These are phyloP conservation scores for Hemaris fuciformis DNA, from an alignment of 2,888 invertebrate genomes.

Conservation along the genomic window DNA sequence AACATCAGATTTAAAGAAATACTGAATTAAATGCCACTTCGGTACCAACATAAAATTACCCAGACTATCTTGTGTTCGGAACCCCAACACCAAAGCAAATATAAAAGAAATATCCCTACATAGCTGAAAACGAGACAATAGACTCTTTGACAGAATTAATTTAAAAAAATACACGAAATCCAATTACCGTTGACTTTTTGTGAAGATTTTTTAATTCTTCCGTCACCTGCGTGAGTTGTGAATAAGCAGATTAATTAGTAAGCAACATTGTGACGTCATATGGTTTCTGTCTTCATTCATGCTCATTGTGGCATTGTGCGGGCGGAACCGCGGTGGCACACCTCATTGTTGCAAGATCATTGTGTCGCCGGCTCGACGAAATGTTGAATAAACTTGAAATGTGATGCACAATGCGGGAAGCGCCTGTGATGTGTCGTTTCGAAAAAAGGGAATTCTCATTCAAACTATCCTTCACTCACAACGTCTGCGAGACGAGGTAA, in stretches of 20 bases:
- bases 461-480: background rate
- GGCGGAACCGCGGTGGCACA: constrained; percentile 28
- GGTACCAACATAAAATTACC: too few species aligned
- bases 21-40: too few species aligned
- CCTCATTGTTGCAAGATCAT: constrained; percentile 43
- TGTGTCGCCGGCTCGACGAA: constrained; percentile 21
- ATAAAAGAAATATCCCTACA: background rate
- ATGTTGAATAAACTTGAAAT: constrained; percentile 21
- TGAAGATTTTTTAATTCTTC: constrained; percentile 26
- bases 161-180: constrained; percentile 30
- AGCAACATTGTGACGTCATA: constrained; percentile 51
- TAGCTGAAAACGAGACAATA: constrained; percentile 9
- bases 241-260: constrained; percentile 59
- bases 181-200: constrained; percentile 34
- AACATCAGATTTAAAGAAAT: too few species aligned
- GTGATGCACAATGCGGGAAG: constrained; percentile 19
- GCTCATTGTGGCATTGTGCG: constrained; percentile 55
- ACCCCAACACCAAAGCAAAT: background rate
- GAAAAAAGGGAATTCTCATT: constrained; percentile 8
- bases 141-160: constrained; percentile 16
- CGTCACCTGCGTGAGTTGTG: constrained; percentile 26
- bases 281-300: constrained; percentile 40
- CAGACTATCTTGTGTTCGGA: too few species aligned
- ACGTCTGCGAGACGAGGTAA: too few species aligned
- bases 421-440: constrained; percentile 6